Percentiles rank a stretch among this genome's conserved stretches.
Conservation (phyloP, 2,888 invertebrate genomes). For the Stenichneumon culpator region DNA sequence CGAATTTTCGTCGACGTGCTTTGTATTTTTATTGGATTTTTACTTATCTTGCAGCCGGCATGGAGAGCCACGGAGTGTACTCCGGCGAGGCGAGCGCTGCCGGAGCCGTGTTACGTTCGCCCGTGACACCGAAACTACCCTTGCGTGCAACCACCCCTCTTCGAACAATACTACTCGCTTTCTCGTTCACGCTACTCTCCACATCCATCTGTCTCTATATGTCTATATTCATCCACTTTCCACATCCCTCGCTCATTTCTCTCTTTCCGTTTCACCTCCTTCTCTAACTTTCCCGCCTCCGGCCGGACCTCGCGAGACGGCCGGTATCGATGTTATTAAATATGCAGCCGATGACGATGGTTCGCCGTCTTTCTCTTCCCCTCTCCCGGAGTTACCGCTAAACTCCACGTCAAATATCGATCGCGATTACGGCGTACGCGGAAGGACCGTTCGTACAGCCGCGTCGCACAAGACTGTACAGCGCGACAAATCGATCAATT, state of each 20-base stretch:
- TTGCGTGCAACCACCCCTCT: slow-evolving; percentile 59
- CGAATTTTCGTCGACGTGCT: background rate
- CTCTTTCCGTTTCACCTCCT: slow-evolving; percentile 12
- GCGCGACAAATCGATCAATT: too few species aligned
- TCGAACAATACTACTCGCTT: slow-evolving; percentile 12
- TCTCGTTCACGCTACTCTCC: background rate
- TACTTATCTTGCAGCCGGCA: slow-evolving; percentile 16
- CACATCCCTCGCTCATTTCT: background rate
- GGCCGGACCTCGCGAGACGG: slow-evolving; percentile 34
- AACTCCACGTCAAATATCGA: slow-evolving; percentile 63
- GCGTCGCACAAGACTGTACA: background rate
- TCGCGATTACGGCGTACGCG: slow-evolving; percentile 46
- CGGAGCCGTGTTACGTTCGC: slow-evolving; percentile 41
- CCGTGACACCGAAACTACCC: slow-evolving; percentile 69
- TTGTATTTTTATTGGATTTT: slow-evolving; percentile 25
- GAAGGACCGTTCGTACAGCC: slow-evolving; percentile 16
- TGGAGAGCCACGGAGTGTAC: slow-evolving; percentile 46
- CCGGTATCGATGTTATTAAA: slow-evolving; percentile 65
- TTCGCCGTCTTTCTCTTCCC: background rate
- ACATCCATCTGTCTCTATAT: background rate
- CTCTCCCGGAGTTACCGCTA: background rate
- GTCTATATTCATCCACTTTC: slow-evolving; percentile 4
- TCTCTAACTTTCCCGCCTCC: slow-evolving; percentile 3
- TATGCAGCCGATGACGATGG: slow-evolving; percentile 45
- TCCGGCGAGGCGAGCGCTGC: slow-evolving; percentile 58